A percentile compares a stretch with the other conserved stretches of the same genome.
Evolutionary conservation across 2,888 invertebrate genomes (phyloP).

Genomic region (Autographa pulchrina): DNA sequence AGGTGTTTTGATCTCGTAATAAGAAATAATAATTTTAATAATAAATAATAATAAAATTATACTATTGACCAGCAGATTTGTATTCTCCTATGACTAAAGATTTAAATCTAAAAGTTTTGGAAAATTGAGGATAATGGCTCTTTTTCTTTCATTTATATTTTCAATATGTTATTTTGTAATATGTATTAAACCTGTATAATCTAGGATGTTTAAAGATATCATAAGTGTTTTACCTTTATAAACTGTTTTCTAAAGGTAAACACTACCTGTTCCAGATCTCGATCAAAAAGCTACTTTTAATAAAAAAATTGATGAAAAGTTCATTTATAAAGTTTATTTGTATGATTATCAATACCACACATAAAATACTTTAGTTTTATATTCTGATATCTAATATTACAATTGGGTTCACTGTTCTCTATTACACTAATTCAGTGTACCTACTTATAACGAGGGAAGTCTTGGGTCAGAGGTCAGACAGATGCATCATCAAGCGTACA

Average conservation of each 20-base stretch:
- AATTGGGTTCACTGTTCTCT: not conserved
- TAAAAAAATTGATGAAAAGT: not conserved
- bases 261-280: no score
- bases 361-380: no score
- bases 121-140: no score
- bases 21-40: not conserved
- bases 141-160: not conserved
- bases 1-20: not conserved
- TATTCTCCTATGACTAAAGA: not conserved
- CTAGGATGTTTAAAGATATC: not conserved
- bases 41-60: no score
- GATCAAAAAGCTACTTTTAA: no score
- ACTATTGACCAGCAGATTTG: not conserved
- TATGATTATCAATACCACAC: no score
- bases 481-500: constrained; percentile 25
- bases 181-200: not conserved
- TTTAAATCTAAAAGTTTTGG: no score
- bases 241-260: no score
- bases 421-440: constrained; percentile 51
- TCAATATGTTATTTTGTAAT: not conserved
- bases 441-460: constrained; percentile 31
- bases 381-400: no score
- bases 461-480: constrained; percentile 47
- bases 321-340: not conserved
- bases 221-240: no score